phyloP scores from a whole-genome alignment of 2,113 vertebrate species.

The Heterochromis multidens region DNA sequence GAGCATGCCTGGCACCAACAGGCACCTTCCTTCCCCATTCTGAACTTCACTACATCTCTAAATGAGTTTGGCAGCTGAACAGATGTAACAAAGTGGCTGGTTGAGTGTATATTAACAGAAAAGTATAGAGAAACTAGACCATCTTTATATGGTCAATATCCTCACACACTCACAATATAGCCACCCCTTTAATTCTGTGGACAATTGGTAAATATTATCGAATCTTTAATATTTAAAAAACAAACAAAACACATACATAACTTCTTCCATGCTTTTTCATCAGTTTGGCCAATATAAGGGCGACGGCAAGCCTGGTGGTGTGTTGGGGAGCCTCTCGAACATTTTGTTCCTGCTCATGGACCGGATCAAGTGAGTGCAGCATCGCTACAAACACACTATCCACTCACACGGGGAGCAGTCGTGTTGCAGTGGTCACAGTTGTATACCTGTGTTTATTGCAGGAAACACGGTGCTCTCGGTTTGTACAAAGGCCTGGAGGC shows the following conservation, averaged over 20 bases:
- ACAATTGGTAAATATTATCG: neutral
- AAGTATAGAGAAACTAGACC: neutral
- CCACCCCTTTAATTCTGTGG: neutral
- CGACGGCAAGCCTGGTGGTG: constrained; percentile 59
- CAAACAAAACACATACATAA: neutral
- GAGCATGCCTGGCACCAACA: neutral
- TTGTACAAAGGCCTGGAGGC: constrained; percentile 83
- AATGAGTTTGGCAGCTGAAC: neutral
- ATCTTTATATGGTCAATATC: neutral
- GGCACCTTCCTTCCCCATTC: neutral
- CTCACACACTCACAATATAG: neutral
- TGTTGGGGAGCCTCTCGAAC: constrained; percentile 66
- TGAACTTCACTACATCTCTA: neutral
- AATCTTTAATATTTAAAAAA: neutral
- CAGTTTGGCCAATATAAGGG: constrained; percentile 80
- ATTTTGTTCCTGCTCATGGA: constrained; percentile 72
- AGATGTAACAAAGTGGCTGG: neutral
- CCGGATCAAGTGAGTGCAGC: constrained; percentile 73
- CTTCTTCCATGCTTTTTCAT: neutral
- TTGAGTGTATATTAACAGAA: neutral
- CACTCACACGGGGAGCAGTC: neutral
- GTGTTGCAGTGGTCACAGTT: neutral
- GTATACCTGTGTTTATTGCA: constrained; percentile 8
- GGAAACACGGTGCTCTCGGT: constrained; percentile 67
- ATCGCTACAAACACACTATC: neutral